Conservation (phyloP, 2,797 vertebrate species). For the Thunnus albacares region DNA sequence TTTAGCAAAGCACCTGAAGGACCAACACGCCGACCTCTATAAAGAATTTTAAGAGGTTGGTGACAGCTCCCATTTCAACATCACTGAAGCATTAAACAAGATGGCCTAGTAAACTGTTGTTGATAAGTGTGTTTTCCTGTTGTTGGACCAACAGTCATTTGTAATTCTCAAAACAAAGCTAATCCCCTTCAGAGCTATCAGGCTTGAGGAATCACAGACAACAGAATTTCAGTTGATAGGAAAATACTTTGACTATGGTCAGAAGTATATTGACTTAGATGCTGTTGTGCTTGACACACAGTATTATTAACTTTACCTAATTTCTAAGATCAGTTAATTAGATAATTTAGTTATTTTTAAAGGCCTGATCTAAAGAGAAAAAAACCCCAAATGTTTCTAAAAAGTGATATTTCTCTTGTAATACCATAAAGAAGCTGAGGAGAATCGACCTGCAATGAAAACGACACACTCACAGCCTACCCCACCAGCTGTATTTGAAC, state of each 20-base stretch:
- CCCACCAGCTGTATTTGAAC: conserved; percentile 7
- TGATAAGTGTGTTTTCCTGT: not conserved
- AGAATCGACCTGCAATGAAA: too few relatives aligned
- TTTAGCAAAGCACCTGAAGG: too few relatives aligned
- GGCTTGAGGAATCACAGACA: not conserved
- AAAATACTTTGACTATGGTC: not conserved
- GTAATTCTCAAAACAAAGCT: not conserved
- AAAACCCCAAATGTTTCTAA: not conserved
- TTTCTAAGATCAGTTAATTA: not conserved
- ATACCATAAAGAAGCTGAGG: conserved; percentile 1
- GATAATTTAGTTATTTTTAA: conserved; percentile 5
- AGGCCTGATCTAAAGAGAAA: not conserved
- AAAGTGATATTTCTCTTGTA: not conserved
- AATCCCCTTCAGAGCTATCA: not conserved
- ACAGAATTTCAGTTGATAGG: not conserved
- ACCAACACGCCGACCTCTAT: too few relatives aligned
- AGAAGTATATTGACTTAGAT: not conserved
- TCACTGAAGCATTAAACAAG: too few relatives aligned
- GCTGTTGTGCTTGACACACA: not conserved
- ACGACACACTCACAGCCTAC: not conserved
- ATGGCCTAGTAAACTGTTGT: too few relatives aligned
- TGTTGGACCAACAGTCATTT: conserved; percentile 1
- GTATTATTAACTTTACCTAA: too few relatives aligned
- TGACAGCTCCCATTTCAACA: too few relatives aligned
- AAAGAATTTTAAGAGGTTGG: too few relatives aligned